Conservation (phyloP, 37 sponge, comb jelly and placozoan species). For the Ephydatia muelleri region DNA sequence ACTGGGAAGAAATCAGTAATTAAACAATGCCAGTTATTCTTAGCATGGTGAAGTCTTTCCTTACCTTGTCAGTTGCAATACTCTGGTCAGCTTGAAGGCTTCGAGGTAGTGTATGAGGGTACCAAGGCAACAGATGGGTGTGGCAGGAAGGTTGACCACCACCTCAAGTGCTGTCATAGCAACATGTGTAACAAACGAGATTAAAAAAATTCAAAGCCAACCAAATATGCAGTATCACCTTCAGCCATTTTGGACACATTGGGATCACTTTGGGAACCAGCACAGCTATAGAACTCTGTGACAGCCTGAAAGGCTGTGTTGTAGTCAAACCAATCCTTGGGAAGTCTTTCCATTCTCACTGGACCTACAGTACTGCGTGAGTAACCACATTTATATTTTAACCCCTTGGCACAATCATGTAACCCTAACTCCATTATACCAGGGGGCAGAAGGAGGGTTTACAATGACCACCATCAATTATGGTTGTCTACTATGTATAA, state of each 20-base stretch:
- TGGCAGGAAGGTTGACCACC: conserved; percentile 32
- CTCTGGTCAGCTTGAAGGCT: conserved; percentile 37
- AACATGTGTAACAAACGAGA: background rate
- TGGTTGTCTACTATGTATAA: too few relatives aligned
- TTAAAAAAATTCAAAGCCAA: background rate
- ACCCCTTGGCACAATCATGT: too few relatives aligned
- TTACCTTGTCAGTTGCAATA: conserved; percentile 35
- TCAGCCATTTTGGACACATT: conserved; percentile 12
- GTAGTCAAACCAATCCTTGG: conserved; percentile 54
- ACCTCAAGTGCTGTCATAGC: conserved; percentile 36
- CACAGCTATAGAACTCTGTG: conserved; percentile 46
- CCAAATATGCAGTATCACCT: conserved; percentile 7
- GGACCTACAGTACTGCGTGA: background rate
- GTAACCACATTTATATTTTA: too few relatives aligned
- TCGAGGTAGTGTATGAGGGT: conserved; percentile 45
- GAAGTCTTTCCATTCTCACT: conserved; percentile 39
- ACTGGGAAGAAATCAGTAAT: background rate
- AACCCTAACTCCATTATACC: too few relatives aligned
- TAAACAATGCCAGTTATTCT: too few relatives aligned
- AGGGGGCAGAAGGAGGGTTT: too few relatives aligned
- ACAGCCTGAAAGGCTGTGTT: conserved; percentile 42
- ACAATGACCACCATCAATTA: too few relatives aligned
- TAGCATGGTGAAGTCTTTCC: background rate
- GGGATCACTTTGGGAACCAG: background rate
- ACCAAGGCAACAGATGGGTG: conserved; percentile 34